These are phyloP conservation scores for Ciconia stormi DNA, from an alignment of 2,113 vertebrate species.

Conservation along the genomic window DNA sequence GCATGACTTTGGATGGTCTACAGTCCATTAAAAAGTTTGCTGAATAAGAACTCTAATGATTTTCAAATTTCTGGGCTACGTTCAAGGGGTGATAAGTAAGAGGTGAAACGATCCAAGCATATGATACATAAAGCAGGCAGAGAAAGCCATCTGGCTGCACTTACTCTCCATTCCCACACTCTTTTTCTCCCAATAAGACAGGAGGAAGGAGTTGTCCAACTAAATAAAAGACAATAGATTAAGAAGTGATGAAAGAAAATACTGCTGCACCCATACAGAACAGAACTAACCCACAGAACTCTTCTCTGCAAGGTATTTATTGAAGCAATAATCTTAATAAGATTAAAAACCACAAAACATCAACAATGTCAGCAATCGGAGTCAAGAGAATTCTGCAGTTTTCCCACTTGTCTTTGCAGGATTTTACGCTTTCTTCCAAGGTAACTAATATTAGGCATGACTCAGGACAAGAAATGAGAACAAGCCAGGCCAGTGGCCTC, in stretches of 20 bases:
- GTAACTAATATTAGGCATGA: background rate
- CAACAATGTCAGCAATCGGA: background rate
- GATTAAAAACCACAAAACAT: slow-evolving; percentile 32
- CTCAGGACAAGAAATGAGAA: background rate
- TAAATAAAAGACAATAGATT: slow-evolving; percentile 40
- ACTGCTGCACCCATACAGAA: background rate
- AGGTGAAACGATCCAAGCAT: background rate
- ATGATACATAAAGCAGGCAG: slow-evolving; percentile 9
- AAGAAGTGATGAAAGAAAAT: slow-evolving; percentile 33
- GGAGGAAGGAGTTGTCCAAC: background rate
- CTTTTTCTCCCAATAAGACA: slow-evolving; percentile 33
- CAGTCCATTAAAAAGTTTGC: background rate
- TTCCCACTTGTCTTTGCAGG: background rate
- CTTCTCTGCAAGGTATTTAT: slow-evolving; percentile 16
- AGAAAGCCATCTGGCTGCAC: slow-evolving; percentile 49
- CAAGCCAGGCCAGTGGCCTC: background rate
- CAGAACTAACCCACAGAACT: background rate
- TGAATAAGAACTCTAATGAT: background rate
- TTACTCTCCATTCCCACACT: slow-evolving; percentile 16
- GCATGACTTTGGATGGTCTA: background rate
- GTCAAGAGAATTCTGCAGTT: background rate
- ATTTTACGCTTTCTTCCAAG: background rate
- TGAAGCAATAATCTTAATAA: slow-evolving; percentile 15
- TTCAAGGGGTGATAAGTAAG: background rate
- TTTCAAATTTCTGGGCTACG: background rate